Percentiles rank a stretch among this genome's conserved stretches.
These are phyloP conservation scores for Phania funesta DNA, from an alignment of 2,888 invertebrate genomes.

Conservation along the genomic window DNA sequence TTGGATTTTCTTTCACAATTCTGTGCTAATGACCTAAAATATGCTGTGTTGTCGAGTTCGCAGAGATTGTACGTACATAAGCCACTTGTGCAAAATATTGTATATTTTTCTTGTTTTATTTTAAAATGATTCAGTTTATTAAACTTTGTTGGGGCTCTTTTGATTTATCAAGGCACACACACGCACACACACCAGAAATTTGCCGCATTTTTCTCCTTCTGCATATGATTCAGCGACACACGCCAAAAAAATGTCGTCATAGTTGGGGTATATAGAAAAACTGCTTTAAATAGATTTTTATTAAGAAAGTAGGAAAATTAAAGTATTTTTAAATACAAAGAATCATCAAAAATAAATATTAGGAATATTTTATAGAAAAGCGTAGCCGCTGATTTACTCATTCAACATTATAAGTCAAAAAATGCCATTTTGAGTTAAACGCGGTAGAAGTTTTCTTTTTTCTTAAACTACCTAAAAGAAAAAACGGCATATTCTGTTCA, in stretches of 20 bases:
- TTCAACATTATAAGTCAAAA: no score
- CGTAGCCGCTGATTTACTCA: no score
- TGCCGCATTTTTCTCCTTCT: not conserved
- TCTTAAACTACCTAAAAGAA: no score
- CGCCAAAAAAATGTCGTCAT: constrained; percentile 64
- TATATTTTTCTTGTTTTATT: constrained; percentile 6
- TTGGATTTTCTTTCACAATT: not conserved
- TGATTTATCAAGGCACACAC: not conserved
- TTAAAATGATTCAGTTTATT: constrained; percentile 31
- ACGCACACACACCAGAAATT: not conserved
- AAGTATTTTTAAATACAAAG: constrained; percentile 3
- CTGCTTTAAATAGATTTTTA: constrained; percentile 37
- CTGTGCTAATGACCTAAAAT: constrained; percentile 63
- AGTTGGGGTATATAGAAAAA: not conserved
- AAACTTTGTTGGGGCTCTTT: constrained; percentile 24
- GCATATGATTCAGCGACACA: constrained; percentile 47
- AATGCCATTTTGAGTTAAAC: no score
- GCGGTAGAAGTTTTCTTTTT: no score
- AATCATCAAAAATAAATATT: no score
- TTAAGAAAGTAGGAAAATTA: not conserved
- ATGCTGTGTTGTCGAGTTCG: not conserved
- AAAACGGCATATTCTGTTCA: no score
- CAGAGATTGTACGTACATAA: not conserved
- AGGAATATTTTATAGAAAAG: no score
- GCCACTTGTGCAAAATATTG: not conserved